phyloP scores from a whole-genome alignment of 2,888 invertebrate genomes.

The Octodonta nipae region DNA sequence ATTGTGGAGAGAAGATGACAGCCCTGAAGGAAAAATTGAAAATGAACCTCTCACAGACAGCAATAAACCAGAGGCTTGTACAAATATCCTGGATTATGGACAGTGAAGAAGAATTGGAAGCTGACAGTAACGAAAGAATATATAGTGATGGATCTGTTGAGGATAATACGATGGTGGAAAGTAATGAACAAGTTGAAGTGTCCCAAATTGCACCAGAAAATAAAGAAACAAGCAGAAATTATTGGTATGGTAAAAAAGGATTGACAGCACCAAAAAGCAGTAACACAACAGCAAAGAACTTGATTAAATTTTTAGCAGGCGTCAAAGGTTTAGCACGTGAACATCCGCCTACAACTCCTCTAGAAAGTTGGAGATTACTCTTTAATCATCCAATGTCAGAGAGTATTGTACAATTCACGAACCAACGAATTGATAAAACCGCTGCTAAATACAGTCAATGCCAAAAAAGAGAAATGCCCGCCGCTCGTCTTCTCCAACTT shows the following conservation, averaged over 20 bases:
- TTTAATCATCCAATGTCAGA: not conserved
- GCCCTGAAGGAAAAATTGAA: no score
- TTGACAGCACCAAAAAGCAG: not conserved
- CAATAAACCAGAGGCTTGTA: no score
- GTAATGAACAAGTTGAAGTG: no score
- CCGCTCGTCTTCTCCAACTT: conserved; percentile 2
- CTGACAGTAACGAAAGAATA: no score
- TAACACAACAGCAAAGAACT: not conserved
- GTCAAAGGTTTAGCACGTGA: not conserved
- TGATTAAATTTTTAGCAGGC: not conserved
- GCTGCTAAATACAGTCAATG: not conserved
- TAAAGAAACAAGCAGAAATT: not conserved
- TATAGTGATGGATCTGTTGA: no score
- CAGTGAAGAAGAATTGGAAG: no score
- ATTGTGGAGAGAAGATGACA: no score
- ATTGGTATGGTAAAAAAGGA: not conserved
- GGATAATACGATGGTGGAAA: no score
- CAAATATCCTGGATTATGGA: no score
- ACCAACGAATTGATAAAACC: not conserved
- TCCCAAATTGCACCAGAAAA: not conserved
- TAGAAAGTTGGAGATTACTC: not conserved
- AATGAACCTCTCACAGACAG: no score
- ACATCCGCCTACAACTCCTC: not conserved
- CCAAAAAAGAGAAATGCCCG: conserved; percentile 1
- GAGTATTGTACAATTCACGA: not conserved